Conservation (phyloP, 1,140 invertebrate species). For the Magallana ariakensis region DNA sequence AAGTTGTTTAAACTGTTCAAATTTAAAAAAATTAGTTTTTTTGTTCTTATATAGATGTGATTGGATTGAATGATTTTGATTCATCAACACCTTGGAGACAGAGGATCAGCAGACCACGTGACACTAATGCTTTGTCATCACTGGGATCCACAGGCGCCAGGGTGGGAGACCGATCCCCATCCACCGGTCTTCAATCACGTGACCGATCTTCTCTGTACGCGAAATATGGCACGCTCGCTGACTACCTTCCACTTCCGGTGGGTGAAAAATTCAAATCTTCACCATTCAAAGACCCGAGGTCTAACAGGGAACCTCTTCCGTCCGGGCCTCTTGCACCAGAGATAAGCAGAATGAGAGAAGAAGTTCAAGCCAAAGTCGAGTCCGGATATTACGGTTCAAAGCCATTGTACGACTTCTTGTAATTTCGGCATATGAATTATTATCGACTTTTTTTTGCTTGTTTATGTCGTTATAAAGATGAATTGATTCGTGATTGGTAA, state of each 20-base stretch:
- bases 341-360: not conserved
- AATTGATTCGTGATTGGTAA: too few relatives aligned
- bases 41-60: too few relatives aligned
- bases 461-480: not conserved
- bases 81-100: too few relatives aligned
- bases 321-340: not conserved
- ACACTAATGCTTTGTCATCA: not conserved
- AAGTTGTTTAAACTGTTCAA: too few relatives aligned
- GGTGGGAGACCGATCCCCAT: too few relatives aligned
- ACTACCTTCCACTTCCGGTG: constrained; percentile 5
- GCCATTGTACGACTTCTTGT: not conserved
- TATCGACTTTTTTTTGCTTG: not conserved
- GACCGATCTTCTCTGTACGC: not conserved
- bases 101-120: too few relatives aligned
- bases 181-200: too few relatives aligned
- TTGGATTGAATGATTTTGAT: too few relatives aligned
- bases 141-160: not conserved
- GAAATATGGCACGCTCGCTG: not conserved
- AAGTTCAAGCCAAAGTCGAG: not conserved
- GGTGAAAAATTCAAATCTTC: constrained; percentile 24
- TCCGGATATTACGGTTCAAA: constrained; percentile 14
- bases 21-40: too few relatives aligned
- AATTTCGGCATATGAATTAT: not conserved
- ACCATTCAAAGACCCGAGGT: not conserved
- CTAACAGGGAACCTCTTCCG: not conserved